These are phyloP conservation scores for Drosophila borealis DNA, from an alignment of 2,888 invertebrate genomes.

Conservation along the genomic window DNA sequence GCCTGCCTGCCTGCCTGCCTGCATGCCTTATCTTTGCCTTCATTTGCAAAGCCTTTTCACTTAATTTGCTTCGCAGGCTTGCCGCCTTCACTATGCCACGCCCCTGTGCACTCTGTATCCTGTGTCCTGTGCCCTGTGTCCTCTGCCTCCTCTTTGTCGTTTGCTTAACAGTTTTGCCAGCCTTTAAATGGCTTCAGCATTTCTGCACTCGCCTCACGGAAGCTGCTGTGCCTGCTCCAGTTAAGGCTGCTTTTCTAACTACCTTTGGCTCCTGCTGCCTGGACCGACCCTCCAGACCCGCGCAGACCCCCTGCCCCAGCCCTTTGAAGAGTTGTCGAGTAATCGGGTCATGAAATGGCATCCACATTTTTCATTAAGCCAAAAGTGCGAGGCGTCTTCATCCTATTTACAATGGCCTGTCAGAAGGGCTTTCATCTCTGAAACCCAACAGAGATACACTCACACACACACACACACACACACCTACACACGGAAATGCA, in stretches of 20 bases:
- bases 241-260: conserved; percentile 17
- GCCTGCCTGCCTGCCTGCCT: conserved; percentile 10
- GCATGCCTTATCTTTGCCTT: conserved; percentile 35
- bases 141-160: conserved; percentile 12
- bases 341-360: conserved; percentile 76
- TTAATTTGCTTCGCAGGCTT: conserved; percentile 56
- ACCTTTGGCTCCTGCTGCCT: neutral
- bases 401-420: conserved; percentile 36
- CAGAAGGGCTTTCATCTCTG: conserved; percentile 31
- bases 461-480: neutral
- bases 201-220: conserved; percentile 46
- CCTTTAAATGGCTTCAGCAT: conserved; percentile 65
- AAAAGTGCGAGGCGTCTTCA: conserved; percentile 40
- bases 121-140: conserved; percentile 19
- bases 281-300: neutral
- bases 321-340: conserved; percentile 53
- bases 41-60: conserved; percentile 50
- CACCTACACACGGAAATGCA: neutral
- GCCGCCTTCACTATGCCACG: too few species aligned
- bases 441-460: conserved; percentile 12
- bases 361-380: conserved; percentile 57
- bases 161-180: conserved; percentile 40
- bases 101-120: neutral
- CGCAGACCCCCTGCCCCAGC: neutral
- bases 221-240: conserved; percentile 49